Evolutionary conservation across 2,888 invertebrate genomes (phyloP).

Genomic region (Cyclophora albipunctata): DNA sequence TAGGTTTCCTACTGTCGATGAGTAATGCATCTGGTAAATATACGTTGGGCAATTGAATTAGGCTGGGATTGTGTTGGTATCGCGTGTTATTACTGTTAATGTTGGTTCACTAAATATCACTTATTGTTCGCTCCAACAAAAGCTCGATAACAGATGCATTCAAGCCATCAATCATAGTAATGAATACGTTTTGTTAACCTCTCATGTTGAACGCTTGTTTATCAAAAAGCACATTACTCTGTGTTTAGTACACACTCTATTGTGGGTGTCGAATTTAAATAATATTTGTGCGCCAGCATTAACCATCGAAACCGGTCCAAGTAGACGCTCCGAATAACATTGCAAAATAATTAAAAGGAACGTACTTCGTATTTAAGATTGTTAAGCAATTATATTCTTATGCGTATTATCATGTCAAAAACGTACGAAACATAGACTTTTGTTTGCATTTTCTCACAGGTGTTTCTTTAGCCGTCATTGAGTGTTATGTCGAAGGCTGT

Average conservation of each 20-base stretch:
- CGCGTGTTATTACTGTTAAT: conserved; percentile 21
- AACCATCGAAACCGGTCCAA: conserved; percentile 11
- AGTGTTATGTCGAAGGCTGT: conserved; percentile 63
- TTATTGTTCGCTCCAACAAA: conserved; percentile 9
- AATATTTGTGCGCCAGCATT: conserved; percentile 6
- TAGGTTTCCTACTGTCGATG: conserved; percentile 22
- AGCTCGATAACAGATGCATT: conserved; percentile 1
- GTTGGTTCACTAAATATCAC: conserved; percentile 14
- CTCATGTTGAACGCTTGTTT: too few species aligned
- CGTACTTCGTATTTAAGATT: conserved; percentile 18
- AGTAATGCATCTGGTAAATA: conserved; percentile 26
- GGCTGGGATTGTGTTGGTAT: conserved; percentile 27
- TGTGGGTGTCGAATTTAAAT: conserved; percentile 13
- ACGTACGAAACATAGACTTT: conserved; percentile 37
- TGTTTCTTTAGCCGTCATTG: conserved; percentile 64
- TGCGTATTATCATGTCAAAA: conserved; percentile 21
- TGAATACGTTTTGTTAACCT: conserved; percentile 1
- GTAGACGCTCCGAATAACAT: conserved; percentile 16
- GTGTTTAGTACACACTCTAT: conserved; percentile 1
- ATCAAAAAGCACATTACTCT: too few species aligned
- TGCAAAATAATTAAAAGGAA: conserved; percentile 23
- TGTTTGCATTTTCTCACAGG: conserved; percentile 69
- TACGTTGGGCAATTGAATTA: conserved; percentile 39
- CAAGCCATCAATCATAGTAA: conserved; percentile 1
- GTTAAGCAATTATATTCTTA: conserved; percentile 31